Percentiles rank a stretch among this genome's conserved stretches.
These are phyloP conservation scores for Jacana jacana DNA, from an alignment of 2,113 vertebrate genomes.

Conservation along the genomic window DNA sequence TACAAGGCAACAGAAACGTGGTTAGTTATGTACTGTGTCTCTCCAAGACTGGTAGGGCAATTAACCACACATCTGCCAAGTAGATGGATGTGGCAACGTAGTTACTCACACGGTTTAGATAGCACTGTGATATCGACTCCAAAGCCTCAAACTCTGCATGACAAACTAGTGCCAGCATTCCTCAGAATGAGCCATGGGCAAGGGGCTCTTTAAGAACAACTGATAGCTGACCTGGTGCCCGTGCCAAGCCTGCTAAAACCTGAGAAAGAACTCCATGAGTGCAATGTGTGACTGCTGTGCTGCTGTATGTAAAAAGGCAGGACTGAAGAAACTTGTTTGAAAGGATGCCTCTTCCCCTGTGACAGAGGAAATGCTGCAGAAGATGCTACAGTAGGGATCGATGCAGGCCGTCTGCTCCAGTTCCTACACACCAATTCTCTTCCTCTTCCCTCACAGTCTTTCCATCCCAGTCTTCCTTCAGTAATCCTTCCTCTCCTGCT, in stretches of 20 bases:
- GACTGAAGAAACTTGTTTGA: background rate
- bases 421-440: background rate
- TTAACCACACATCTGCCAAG: background rate
- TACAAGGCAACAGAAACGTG: background rate
- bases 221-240: background rate
- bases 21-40: accelerated
- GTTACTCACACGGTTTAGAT: background rate
- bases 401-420: background rate
- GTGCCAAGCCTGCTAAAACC: background rate
- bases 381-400: background rate
- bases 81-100: background rate
- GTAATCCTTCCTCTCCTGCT: background rate
- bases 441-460: background rate
- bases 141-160: background rate
- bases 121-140: background rate
- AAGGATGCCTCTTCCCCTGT: background rate
- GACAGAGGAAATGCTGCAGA: background rate
- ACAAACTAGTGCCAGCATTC: background rate
- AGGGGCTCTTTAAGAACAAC: background rate
- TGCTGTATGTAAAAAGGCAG: background rate
- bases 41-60: background rate
- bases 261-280: background rate
- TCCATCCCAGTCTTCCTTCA: background rate
- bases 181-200: background rate
- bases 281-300: background rate